Evolutionary conservation across 2,113 vertebrate genomes (phyloP).

Genomic region (Emydura subglobosa): DNA sequence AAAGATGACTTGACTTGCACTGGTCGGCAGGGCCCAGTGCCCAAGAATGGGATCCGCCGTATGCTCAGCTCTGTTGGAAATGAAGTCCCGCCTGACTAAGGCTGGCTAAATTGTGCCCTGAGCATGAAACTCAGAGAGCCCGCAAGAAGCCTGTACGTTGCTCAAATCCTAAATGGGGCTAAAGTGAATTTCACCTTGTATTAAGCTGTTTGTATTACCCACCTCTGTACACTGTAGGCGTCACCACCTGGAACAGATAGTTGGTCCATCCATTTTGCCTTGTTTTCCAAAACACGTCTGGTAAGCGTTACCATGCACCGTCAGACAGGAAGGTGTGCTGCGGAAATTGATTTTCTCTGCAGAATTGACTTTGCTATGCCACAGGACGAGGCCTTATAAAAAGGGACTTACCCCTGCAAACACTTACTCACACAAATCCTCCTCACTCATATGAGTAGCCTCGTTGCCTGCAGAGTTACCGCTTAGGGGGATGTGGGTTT

Average conservation of each 20-base stretch:
- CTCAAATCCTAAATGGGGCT: neutral
- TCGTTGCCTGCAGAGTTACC: neutral
- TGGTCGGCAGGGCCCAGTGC: fast-evolving
- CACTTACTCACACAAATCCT: neutral
- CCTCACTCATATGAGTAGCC: neutral
- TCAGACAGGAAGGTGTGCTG: neutral
- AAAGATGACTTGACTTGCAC: fast-evolving
- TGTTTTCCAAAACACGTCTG: neutral
- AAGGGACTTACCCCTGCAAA: neutral
- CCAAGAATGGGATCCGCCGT: neutral
- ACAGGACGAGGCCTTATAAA: neutral
- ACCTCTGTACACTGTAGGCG: neutral
- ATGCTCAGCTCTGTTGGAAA: neutral
- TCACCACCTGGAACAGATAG: neutral
- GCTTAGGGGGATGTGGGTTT: neutral
- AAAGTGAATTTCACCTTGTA: neutral
- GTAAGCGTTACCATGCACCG: neutral
- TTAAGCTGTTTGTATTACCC: neutral
- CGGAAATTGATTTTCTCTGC: neutral
- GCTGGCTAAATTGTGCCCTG: neutral
- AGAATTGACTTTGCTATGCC: fast-evolving
- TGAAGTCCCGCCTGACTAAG: neutral
- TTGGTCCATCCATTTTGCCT: neutral
- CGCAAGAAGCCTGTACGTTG: fast-evolving
- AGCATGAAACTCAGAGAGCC: neutral